phyloP scores from a whole-genome alignment of 1,140 invertebrate genomes.

The Drosophila navojoa region DNA sequence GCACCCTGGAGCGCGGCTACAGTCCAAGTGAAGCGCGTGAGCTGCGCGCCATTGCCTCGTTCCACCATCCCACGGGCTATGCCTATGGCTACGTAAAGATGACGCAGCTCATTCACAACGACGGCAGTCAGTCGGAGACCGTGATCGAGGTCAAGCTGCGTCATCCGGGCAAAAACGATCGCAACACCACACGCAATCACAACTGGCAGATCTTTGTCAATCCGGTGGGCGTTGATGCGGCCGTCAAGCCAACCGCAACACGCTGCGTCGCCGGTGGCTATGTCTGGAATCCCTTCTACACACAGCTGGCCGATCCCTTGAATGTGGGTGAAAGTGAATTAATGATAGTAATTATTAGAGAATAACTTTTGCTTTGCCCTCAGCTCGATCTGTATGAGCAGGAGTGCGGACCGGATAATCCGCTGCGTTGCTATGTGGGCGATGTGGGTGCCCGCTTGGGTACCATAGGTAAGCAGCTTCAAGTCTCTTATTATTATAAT shows the following conservation, averaged over 20 bases:
- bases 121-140: slow-evolving; percentile 94
- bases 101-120: slow-evolving; percentile 93
- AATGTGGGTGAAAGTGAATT: slow-evolving; percentile 87
- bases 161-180: slow-evolving; percentile 92
- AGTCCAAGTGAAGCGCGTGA: slow-evolving; percentile 93
- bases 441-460: slow-evolving; percentile 94
- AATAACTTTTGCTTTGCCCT: slow-evolving; percentile 10
- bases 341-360: not conserved
- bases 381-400: slow-evolving; percentile 92
- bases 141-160: slow-evolving; percentile 93
- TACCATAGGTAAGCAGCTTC: slow-evolving; percentile 86
- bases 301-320: slow-evolving; percentile 93
- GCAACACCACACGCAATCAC: slow-evolving; percentile 93
- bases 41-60: slow-evolving; percentile 94
- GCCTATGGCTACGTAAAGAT: slow-evolving; percentile 94
- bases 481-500: no score
- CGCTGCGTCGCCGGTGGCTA: slow-evolving; percentile 95
- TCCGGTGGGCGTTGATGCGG: slow-evolving; percentile 95
- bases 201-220: slow-evolving; percentile 97
- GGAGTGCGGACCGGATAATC: slow-evolving; percentile 94
- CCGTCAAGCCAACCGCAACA: slow-evolving; percentile 90
- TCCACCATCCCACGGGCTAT: slow-evolving; percentile 94
- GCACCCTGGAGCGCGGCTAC: slow-evolving; percentile 93
- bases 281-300: slow-evolving; percentile 96
- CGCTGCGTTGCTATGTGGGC: slow-evolving; percentile 95